A percentile compares a stretch with the other conserved stretches of the same genome.
Conservation (phyloP, 2,113 vertebrate species). For the Conger conger region DNA sequence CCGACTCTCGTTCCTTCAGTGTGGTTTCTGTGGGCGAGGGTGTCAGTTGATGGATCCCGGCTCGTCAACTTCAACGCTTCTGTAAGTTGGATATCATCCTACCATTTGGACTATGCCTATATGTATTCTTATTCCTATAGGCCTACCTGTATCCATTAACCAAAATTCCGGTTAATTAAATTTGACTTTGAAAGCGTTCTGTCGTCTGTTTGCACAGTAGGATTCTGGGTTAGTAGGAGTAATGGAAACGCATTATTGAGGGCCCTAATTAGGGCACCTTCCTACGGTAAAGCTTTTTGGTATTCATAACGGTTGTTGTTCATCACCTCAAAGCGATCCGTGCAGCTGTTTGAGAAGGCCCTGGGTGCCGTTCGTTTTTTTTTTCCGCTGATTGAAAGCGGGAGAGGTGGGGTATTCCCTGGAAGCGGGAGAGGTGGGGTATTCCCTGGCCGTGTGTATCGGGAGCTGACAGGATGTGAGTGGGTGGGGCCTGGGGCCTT, state of each 20-base stretch:
- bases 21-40: background rate
- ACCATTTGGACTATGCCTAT: background rate
- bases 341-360: background rate
- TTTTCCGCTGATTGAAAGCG: too few relatives aligned
- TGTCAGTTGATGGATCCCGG: background rate
- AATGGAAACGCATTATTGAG: background rate
- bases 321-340: background rate
- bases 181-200: background rate
- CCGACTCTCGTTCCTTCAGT: background rate
- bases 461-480: background rate
- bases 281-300: background rate
- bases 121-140: background rate
- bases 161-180: background rate
- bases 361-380: background rate
- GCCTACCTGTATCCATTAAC: background rate
- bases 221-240: background rate
- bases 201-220: background rate
- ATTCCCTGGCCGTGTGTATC: background rate
- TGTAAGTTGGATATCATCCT: background rate
- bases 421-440: background rate
- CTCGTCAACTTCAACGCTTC: background rate
- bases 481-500: background rate
- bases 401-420: background rate
- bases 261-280: background rate
- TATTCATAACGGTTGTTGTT: background rate